Conservation (phyloP, 2,888 invertebrate species). For the Zele albiditarsus region DNA sequence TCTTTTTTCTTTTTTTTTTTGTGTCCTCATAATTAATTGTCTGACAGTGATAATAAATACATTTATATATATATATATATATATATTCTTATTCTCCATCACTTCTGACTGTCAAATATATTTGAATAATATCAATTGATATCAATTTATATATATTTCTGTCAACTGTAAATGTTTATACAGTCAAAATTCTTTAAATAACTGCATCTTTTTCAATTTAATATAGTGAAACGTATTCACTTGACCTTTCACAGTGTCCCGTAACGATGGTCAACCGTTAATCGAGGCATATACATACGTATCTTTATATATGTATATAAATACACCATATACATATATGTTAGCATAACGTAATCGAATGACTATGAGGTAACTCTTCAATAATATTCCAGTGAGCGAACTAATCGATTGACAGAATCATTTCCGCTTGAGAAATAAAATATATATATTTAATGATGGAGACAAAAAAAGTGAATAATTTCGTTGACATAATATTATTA, state of each 20-base stretch:
- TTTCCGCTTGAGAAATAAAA: conserved; percentile 7
- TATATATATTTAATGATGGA: neutral
- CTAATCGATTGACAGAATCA: neutral
- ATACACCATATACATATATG: neutral
- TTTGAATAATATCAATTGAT: neutral
- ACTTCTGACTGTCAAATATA: neutral
- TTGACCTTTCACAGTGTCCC: conserved; percentile 1
- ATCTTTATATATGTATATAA: neutral
- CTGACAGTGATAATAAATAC: neutral
- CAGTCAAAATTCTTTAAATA: too few species aligned
- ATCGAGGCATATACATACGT: neutral
- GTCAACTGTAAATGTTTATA: too few species aligned
- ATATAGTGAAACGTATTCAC: neutral
- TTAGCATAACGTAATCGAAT: neutral
- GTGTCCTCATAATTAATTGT: neutral
- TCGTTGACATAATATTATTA: too few species aligned
- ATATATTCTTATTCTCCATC: neutral
- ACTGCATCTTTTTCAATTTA: neutral
- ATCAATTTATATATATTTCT: too few species aligned
- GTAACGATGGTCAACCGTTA: neutral
- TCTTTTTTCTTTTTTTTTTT: neutral
- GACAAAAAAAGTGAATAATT: neutral
- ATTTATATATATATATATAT: neutral
- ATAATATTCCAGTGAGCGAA: conserved; percentile 4
- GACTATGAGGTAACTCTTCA: neutral